Evolutionary conservation across 2,888 invertebrate genomes (phyloP), one percentile per base, ranked within the genome.

Genomic region (Idaea straminata): DNA sequence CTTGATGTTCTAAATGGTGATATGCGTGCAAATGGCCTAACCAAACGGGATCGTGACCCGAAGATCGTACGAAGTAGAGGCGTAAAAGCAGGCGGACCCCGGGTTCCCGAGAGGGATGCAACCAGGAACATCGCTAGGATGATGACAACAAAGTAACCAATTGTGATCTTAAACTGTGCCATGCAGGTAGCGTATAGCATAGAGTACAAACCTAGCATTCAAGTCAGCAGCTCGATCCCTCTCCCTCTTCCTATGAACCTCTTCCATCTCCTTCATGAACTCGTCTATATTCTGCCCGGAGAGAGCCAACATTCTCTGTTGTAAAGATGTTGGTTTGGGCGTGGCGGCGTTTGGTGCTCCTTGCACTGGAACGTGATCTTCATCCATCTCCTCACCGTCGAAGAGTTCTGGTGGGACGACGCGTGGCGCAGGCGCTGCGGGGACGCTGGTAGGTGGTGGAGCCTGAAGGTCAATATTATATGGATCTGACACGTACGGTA

Each of bases 201-300:
- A 85, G 63, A 34, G 63, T 64, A 63, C 68, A 61, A 71, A 88
- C 82, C 95, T 90, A 0, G 94, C 93, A 77, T 87, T 94, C 62
- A 95, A 88, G 79, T 95, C 95, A 16, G 94, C 94, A 0, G 94
- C 94, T 73, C 95, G 88, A 75, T 95, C 95, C n/a, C 94, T 88
- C 79, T 95, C 96, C 69, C 95, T 94, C 83, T 96, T 96, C 79
- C 95, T 95, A 74, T 96, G 96, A 0, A 96, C 97, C 69, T 96
- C 96, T 87, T 97, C 97, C 97, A 97, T 97, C 93, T 98, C 98
- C 80, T 97, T 96, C 97, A 98, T 97, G 77, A 98, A 98, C 71
- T 97, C 96, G 77, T 98, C 98, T 25, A 98, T 96, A 79, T 98
- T 97, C 88, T 98, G 98, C 0, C 98, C 97, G 13, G 97, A 97